Evolutionary conservation across 92 coral and sea anemone genomes (phyloP), one percentile per base, ranked within the genome.

Genomic region (Porites evermanni): DNA sequence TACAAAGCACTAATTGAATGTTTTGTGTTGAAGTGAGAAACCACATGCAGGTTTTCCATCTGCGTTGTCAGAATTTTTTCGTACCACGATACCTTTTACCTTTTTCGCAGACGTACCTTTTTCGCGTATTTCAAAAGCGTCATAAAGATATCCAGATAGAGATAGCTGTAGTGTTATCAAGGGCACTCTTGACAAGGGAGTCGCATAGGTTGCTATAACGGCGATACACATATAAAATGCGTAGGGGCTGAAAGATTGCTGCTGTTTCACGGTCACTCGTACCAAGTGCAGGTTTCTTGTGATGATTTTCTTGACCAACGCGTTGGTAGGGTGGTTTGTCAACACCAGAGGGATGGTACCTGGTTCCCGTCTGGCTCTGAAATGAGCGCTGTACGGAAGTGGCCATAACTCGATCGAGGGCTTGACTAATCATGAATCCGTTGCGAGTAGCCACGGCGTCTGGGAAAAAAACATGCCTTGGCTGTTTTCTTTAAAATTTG

Each of bases 391-490:
- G 32, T 0, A 29, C 32, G 32, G 32, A 29, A 29, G 32, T 29
- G 32, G 32, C 3, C 32, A 29, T 64, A 64, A 6, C 75, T 70
- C 75, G 68, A 58, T 72, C 72, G 23, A 38, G 44, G 70, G 91
- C 83, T 56, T 67, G 81, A 14, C 74, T 74, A 74, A 88, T 72
- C 26, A 24, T 24, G 26, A 69, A 82, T 56, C 67, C 56, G 74
- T 67, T 66, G 77, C 51, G 88, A 88, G 67, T 82, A 88, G 61
- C 77, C 44, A 64, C 88, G 88, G 76, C 82, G 74, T 52, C 83
- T 52, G 79, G 84, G 78, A 59, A 77, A 78, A 58, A 75, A 64
- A 19, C 85, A 84, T 89, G 24, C 50, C 59, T 21, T 59, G 21
- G 32, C 69, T 53, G 20, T 83, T 60, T 53, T 64, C 14, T 26